Conservation (phyloP, 2,888 invertebrate species). For the Epinotia bilunana region DNA sequence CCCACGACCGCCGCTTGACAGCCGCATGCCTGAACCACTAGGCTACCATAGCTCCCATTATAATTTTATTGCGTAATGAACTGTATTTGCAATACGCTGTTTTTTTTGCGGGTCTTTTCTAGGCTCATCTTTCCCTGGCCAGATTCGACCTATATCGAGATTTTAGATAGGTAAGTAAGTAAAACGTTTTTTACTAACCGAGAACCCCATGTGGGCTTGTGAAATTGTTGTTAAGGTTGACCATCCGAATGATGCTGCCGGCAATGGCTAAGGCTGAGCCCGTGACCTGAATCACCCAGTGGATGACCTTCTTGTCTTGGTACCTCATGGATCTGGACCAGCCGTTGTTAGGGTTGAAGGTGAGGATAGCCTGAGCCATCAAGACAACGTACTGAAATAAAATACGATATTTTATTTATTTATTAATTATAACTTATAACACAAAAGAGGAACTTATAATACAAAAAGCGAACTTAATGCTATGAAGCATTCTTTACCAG, state of each 20-base stretch:
- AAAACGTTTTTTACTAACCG: conserved; percentile 15
- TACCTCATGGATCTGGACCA: conserved; percentile 59
- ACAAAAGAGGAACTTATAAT: too few relatives aligned
- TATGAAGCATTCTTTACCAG: too few relatives aligned
- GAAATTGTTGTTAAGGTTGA: conserved; percentile 47
- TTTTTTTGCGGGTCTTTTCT: too few relatives aligned
- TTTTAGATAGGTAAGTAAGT: not conserved
- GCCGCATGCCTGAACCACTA: too few relatives aligned
- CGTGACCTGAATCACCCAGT: conserved; percentile 62
- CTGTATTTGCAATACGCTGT: too few relatives aligned
- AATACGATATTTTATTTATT: not conserved
- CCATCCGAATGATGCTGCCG: conserved; percentile 59
- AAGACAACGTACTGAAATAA: conserved; percentile 67
- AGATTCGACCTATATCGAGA: too few relatives aligned
- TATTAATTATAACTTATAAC: too few relatives aligned
- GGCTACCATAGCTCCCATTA: too few relatives aligned
- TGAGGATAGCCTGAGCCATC: conserved; percentile 64
- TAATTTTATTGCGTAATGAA: too few relatives aligned
- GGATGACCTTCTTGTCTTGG: conserved; percentile 58
- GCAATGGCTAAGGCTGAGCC: conserved; percentile 62
- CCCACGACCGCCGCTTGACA: too few relatives aligned
- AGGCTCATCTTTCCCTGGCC: too few relatives aligned
- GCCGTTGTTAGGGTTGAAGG: conserved; percentile 60
- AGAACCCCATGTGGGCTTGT: conserved; percentile 54
- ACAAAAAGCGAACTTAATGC: too few relatives aligned